Base-by-base conservation (phyloP, 2,797 vertebrate species). In the Halcyon leucocephala region DNA sequence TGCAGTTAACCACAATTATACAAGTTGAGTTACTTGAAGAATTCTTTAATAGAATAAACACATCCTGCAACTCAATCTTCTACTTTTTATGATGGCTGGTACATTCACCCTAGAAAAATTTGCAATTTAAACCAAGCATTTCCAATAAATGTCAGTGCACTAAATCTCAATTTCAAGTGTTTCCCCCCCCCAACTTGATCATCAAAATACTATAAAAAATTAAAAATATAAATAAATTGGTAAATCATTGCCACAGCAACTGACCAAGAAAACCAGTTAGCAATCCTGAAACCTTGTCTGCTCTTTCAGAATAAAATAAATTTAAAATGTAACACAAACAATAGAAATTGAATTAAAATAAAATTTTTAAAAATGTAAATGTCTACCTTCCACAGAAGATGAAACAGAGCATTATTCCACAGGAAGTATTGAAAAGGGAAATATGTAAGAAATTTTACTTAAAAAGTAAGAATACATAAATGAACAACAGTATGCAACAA, bases 131-230 rank as follows among this genome's bases (percentile, higher is more conserved):
- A 86, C 6, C 20, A 86, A 65, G 11, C 4, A 62, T 62, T 90
- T 86, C 35, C 76, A 70, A 76, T 17, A 74, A 81, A 82, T 1
- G 0, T 39, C 48, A 28, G 26, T 35, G 14, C 39, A 73, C 41
- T 64, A 5, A 12, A 71, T 54, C 25, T 49, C 57, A 41, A 67
- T 65, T 88, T 57, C 54, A 78, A 60, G 22, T 28, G 31, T 9
- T 41, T 37, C 10, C 4, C 2, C 14, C 13, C 22, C 21, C 5
- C 16, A 24, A 49, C 2, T 17, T 2, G 1, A 58, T 64, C 54
- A 57, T 11, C 26, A 81, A 41, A 67, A 72, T 39, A 52, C 14
- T 28, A 52, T 21, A 46, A 84, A 74, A 91, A 60, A 44, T 8
- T 3, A 18, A 62, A 37, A 61, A 35, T 28, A 31, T 8, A 6